Base-by-base conservation (phyloP, 2,113 vertebrate genomes). In the Rhinopomastus cyanomelas region DNA sequence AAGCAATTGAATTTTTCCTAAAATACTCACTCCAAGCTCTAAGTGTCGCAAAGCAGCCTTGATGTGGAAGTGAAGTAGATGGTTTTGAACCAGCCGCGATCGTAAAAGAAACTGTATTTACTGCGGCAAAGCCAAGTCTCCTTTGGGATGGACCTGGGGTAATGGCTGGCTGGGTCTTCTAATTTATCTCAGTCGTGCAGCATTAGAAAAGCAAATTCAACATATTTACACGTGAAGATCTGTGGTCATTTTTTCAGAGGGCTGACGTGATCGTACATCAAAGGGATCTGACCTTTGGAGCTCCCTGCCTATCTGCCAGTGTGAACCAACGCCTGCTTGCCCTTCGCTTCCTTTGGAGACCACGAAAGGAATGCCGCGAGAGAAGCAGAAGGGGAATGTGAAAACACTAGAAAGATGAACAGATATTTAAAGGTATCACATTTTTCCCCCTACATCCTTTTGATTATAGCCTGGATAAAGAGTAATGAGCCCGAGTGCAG, bases 171-270 rank as follows among this genome's bases (percentile, higher is more conserved):
- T 79, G 65, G 39, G 66, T 80, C 91, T 91, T 85, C 84, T 92
- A 93, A 87, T 95, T 93, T 92, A 79, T 88, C 72, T 96, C 92
- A 92, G 91, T 89, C 69, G 10, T 73, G 62, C 87, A 86, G 87
- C 79, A 91, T 88, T 92, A 88, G 83, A 83, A 94, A 95, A 95
- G 92, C 88, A 95, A 95, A 94, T 87, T 68, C 64, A 90, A 84
- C 90, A 81, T 92, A 89, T 96, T 96, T 93, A 89, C 88, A 89
- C 69, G 89, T 61, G 79, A 90, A 94, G 92, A 80, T 69, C 68
- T 79, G 73, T 69, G 86, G 85, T 94, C 68, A 82, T 81, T 92
- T 95, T 42, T 95, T 89, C 88, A 94, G 83, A 55, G 30, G 72
- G 21, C 34, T 77, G 95, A 91, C 36, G 3, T 88, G 92, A 75